These are phyloP conservation scores for Aspidapion aeneum DNA, from an alignment of 2,888 invertebrate genomes.

Conservation along the genomic window DNA sequence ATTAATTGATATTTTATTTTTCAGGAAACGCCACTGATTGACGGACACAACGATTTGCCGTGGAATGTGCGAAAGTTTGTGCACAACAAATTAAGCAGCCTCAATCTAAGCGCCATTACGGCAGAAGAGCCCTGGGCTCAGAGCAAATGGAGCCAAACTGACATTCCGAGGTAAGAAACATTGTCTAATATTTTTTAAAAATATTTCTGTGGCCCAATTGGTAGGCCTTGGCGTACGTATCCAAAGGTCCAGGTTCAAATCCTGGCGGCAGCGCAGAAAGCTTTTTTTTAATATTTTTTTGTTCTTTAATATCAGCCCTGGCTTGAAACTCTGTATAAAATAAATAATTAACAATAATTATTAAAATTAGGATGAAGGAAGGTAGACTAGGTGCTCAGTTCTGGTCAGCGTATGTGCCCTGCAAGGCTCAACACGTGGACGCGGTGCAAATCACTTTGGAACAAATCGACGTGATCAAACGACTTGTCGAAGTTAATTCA, in stretches of 20 bases:
- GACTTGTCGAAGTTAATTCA: slow-evolving; percentile 69
- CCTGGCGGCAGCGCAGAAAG: too few relatives aligned
- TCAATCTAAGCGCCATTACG: slow-evolving; percentile 64
- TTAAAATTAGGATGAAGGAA: slow-evolving; percentile 25
- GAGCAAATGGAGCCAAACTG: slow-evolving; percentile 90
- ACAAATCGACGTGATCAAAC: slow-evolving; percentile 81
- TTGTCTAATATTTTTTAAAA: slow-evolving; percentile 6
- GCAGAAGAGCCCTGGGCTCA: slow-evolving; percentile 78
- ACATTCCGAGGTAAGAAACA: slow-evolving; percentile 69
- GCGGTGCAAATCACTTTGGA: slow-evolving; percentile 79
- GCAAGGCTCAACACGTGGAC: slow-evolving; percentile 77
- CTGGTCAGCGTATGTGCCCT: slow-evolving; percentile 87
- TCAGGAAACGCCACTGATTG: slow-evolving; percentile 66
- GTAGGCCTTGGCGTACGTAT: too few relatives aligned
- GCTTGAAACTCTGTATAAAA: too few relatives aligned
- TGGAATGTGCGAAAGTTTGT: slow-evolving; percentile 88
- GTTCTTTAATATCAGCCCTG: too few relatives aligned
- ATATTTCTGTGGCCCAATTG: background rate
- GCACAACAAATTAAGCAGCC: slow-evolving; percentile 70
- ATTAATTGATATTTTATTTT: too few relatives aligned
- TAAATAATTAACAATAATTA: too few relatives aligned
- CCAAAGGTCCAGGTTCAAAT: too few relatives aligned
- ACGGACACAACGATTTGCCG: slow-evolving; percentile 84
- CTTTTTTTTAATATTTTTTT: too few relatives aligned
- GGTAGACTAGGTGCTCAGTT: slow-evolving; percentile 79